Evolutionary conservation across 2,888 invertebrate genomes (phyloP).

Genomic region (Meganola albula): DNA sequence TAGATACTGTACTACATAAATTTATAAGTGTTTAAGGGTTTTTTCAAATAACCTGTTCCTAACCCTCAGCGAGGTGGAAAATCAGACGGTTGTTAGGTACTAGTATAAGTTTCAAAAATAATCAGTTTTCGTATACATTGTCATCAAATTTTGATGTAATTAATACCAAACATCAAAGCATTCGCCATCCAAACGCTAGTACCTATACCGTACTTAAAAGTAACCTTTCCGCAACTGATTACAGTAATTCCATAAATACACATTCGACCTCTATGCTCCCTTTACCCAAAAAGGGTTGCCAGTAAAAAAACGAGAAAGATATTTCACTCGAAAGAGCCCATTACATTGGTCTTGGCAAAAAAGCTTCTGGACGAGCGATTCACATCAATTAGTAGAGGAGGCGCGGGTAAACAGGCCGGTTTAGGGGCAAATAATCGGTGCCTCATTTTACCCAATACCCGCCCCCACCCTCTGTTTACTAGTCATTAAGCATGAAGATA

Average conservation of each 20-base stretch:
- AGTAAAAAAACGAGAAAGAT: constrained; percentile 48
- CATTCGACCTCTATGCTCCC: constrained; percentile 22
- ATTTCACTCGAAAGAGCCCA: constrained; percentile 60
- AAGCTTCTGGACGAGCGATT: constrained; percentile 37
- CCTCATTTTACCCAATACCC: constrained; percentile 50
- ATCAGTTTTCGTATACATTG: no score
- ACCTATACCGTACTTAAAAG: constrained; percentile 23
- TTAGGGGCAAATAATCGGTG: constrained; percentile 61
- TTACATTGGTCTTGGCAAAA: constrained; percentile 60
- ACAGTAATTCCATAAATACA: constrained; percentile 30
- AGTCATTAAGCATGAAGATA: constrained; percentile 61
- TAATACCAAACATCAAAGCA: constrained; percentile 30
- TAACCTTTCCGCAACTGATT: constrained; percentile 33
- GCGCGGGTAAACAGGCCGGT: constrained; percentile 48
- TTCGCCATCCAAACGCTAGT: constrained; percentile 20
- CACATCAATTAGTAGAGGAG: constrained; percentile 65
- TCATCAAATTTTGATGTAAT: no score
- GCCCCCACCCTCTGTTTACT: constrained; percentile 54
- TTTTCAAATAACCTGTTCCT: no score
- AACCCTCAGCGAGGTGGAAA: no score
- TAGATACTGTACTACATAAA: no score
- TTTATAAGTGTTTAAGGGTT: no score
- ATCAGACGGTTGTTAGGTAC: no score
- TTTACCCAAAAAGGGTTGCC: constrained; percentile 27
- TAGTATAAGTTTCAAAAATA: no score